phyloP scores from a whole-genome alignment of 2,888 invertebrate genomes.

The Schizotus pectinicornis region DNA sequence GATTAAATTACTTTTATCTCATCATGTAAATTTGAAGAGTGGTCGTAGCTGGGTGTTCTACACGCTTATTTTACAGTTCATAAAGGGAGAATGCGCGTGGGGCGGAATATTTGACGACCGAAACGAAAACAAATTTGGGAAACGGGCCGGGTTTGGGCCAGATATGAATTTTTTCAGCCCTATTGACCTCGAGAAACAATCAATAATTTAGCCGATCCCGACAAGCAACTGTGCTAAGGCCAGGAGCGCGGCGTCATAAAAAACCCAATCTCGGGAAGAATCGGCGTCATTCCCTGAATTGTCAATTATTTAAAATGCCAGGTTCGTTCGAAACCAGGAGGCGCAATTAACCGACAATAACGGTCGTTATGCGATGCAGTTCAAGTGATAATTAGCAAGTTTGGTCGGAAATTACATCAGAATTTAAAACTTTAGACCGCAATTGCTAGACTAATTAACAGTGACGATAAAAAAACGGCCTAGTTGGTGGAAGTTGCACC shows the following conservation, averaged over 20 bases:
- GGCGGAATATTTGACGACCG: conserved; percentile 1
- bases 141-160: conserved; percentile 6
- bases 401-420: conserved; percentile 39
- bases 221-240: no score
- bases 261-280: no score
- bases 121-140: conserved; percentile 21
- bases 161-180: conserved; percentile 2
- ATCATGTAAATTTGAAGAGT: conserved; percentile 29
- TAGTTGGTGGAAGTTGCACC: conserved; percentile 1
- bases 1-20: conserved; percentile 30
- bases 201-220: no score
- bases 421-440: conserved; percentile 41
- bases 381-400: conserved; percentile 39
- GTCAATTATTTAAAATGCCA: no score
- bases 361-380: not conserved
- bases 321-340: no score
- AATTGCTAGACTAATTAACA: conserved; percentile 37
- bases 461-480: conserved; percentile 35
- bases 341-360: no score
- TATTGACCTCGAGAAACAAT: conserved; percentile 1
- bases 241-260: no score
- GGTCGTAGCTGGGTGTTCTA: conserved; percentile 17
- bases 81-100: conserved; percentile 8
- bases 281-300: no score
- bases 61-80: conserved; percentile 27